Evolutionary conservation across 2,888 invertebrate species (phyloP).

Genomic region (Rugalucina vietnamica): DNA sequence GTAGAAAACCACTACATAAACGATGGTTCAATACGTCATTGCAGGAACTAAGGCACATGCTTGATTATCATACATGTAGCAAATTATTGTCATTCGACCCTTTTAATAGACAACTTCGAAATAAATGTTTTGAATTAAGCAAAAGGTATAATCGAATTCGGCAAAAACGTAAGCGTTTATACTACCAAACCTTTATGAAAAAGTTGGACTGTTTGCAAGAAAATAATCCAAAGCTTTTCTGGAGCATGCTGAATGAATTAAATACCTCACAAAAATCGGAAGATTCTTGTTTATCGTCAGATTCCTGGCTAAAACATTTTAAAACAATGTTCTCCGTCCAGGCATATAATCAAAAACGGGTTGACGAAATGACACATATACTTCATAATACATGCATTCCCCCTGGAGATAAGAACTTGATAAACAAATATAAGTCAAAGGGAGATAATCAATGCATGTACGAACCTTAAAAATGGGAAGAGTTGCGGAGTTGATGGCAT

Average conservation of each 20-base stretch:
- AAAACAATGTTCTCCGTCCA: neutral
- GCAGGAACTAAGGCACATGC: neutral
- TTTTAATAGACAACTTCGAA: neutral
- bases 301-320: neutral
- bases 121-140: neutral
- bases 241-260: neutral
- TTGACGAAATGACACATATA: neutral
- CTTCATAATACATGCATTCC: no score
- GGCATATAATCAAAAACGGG: neutral
- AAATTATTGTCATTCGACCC: neutral
- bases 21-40: neutral
- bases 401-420: neutral
- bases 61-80: neutral
- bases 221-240: neutral
- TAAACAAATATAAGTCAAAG: neutral
- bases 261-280: neutral
- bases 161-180: neutral
- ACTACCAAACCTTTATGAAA: neutral
- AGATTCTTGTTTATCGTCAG: neutral
- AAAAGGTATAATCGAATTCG: neutral
- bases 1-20: neutral
- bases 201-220: neutral
- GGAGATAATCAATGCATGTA: neutral
- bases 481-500: neutral
- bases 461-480: neutral